Conservation (phyloP, 2,113 vertebrate species). For the Tragelaphus strepsiceros region DNA sequence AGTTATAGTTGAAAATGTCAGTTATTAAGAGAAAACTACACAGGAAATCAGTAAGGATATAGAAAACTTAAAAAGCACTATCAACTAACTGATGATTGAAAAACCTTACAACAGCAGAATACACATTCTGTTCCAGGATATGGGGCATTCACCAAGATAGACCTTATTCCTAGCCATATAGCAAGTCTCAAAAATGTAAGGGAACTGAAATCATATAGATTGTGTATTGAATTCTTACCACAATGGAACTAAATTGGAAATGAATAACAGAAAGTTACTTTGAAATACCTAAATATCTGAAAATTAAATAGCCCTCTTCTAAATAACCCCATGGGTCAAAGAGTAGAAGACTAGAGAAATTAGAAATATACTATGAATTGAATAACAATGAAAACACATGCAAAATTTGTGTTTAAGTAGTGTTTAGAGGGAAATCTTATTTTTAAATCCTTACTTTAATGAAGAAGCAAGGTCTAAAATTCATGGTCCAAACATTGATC, state of each 20-base stretch:
- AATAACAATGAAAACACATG: background rate
- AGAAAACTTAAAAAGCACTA: background rate
- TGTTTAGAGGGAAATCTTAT: background rate
- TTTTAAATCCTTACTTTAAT: background rate
- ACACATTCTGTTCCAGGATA: background rate
- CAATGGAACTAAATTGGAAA: background rate
- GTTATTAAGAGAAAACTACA: background rate
- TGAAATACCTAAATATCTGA: background rate
- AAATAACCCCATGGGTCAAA: background rate
- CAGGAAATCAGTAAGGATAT: background rate
- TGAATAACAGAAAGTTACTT: background rate
- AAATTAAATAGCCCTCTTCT: background rate
- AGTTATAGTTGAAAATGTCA: background rate
- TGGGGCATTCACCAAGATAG: background rate
- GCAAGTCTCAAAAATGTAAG: background rate
- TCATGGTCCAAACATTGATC: background rate
- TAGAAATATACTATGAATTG: background rate
- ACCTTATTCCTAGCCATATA: background rate
- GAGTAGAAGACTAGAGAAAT: background rate
- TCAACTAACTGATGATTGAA: background rate
- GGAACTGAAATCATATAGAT: background rate
- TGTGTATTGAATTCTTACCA: background rate
- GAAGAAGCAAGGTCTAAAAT: background rate
- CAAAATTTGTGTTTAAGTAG: background rate
- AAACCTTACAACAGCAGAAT: background rate